These are phyloP conservation scores for Girardia tigrina DNA, from an alignment of 2,888 invertebrate species.

Conservation along the genomic window DNA sequence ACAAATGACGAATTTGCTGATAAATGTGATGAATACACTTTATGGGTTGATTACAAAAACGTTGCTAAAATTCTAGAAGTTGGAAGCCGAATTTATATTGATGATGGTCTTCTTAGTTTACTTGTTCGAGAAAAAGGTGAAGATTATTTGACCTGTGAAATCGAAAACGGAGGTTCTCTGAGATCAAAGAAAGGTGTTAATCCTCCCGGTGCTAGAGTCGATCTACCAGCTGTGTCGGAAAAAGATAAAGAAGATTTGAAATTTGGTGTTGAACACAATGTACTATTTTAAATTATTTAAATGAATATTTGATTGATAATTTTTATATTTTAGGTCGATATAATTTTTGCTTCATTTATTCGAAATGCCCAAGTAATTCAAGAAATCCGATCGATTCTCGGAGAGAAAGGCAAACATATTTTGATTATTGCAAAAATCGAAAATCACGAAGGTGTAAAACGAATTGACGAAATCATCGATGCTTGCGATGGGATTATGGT, in stretches of 20 bases:
- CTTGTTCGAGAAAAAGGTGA: conserved; percentile 62
- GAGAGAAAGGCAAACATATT: conserved; percentile 67
- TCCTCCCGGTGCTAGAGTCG: conserved; percentile 81
- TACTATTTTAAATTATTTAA: no score
- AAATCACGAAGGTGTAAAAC: conserved; percentile 72
- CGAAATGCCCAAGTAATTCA: conserved; percentile 72
- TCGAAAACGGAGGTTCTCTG: conserved; percentile 84
- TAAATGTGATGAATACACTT: conserved; percentile 61
- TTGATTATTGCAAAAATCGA: conserved; percentile 95
- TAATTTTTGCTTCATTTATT: conserved; percentile 94
- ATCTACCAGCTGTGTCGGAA: conserved; percentile 87
- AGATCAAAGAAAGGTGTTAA: conserved; percentile 93
- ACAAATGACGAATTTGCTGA: conserved; percentile 66
- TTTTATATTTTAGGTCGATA: conserved; percentile 66
- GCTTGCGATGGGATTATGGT: conserved; percentile 95
- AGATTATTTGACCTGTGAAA: conserved; percentile 61
- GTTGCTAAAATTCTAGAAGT: conserved; percentile 68
- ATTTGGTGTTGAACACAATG: conserved; percentile 74
- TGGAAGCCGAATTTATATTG: conserved; percentile 75
- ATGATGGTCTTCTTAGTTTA: conserved; percentile 86
- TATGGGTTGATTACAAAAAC: conserved; percentile 84
- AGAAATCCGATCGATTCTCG: conserved; percentile 73
- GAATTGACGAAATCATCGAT: conserved; percentile 74
- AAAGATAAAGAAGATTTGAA: conserved; percentile 81
- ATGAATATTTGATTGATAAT: no score